Conservation (phyloP, 2,113 vertebrate species). For the Xyrauchen texanus region DNA sequence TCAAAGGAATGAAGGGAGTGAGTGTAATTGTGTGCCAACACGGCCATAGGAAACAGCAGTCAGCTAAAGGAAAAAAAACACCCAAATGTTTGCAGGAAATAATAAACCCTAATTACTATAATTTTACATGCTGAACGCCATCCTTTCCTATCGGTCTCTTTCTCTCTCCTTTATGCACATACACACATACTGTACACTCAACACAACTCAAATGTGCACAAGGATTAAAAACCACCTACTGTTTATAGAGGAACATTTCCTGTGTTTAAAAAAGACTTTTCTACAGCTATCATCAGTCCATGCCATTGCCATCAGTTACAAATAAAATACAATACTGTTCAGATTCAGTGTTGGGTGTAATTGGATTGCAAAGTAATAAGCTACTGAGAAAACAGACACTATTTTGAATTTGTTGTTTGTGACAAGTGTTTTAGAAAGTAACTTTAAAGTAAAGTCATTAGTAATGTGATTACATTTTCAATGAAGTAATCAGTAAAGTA, state of each 20-base stretch:
- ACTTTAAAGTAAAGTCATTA: no score
- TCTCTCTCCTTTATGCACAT: neutral
- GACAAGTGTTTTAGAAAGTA: no score
- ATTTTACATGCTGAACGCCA: slow-evolving; percentile 21
- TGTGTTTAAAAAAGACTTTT: slow-evolving; percentile 28
- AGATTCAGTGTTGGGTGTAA: no score
- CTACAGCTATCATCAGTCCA: slow-evolving; percentile 19
- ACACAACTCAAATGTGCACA: neutral
- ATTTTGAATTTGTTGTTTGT: no score
- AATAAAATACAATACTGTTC: no score
- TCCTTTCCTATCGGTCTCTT: neutral
- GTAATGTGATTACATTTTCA: no score
- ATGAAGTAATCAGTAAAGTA: no score
- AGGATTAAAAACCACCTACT: slow-evolving; percentile 34
- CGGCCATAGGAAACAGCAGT: slow-evolving; percentile 47
- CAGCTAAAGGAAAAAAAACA: slow-evolving; percentile 23
- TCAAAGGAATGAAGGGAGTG: neutral
- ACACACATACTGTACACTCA: slow-evolving; percentile 1
- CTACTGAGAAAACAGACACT: no score
- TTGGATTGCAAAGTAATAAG: no score
- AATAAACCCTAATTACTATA: slow-evolving; percentile 18
- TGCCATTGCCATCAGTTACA: neutral
- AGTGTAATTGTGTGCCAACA: slow-evolving; percentile 23
- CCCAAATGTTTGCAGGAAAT: slow-evolving; percentile 15
- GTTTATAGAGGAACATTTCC: slow-evolving; percentile 48